Conservation (phyloP, 2,113 vertebrate genomes). For the Semicossyphus pulcher region DNA sequence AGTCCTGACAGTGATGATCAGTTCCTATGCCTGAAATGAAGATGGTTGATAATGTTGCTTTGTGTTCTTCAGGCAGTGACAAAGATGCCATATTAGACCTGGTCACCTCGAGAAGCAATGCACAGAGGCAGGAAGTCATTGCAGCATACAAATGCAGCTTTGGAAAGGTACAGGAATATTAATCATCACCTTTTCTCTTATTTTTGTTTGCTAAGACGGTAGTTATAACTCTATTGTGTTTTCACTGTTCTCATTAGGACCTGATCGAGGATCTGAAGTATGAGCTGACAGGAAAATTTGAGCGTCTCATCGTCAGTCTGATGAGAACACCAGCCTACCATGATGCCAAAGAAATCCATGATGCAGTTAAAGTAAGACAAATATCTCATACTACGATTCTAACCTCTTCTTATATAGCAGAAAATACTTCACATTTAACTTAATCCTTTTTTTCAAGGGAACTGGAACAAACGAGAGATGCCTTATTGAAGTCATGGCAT, state of each 20-base stretch:
- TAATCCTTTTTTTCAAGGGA: constrained; percentile 79
- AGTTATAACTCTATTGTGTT: not conserved
- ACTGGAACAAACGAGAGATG: constrained; percentile 92
- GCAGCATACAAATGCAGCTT: constrained; percentile 92
- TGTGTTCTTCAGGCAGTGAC: constrained; percentile 89
- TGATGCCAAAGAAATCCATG: constrained; percentile 96
- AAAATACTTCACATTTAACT: constrained; percentile 7
- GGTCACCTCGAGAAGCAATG: constrained; percentile 91
- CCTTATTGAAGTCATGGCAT: constrained; percentile 94
- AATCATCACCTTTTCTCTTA: no score
- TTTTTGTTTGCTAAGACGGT: not conserved
- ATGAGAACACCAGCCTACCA: constrained; percentile 91
- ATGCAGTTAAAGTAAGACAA: constrained; percentile 89
- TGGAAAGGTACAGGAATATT: constrained; percentile 94
- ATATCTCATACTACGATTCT: not conserved
- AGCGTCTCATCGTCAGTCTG: constrained; percentile 93
- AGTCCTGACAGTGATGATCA: not conserved
- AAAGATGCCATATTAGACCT: constrained; percentile 95
- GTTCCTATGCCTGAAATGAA: not conserved
- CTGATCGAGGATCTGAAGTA: constrained; percentile 96
- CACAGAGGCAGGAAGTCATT: constrained; percentile 90
- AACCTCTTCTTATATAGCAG: not conserved
- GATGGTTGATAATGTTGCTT: not conserved
- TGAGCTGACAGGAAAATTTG: constrained; percentile 97
- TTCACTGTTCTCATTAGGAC: constrained; percentile 83